These are phyloP conservation scores for Lytechinus variegatus DNA, from an alignment of 35 echinoderm and acorn worm species.

Conservation along the genomic window DNA sequence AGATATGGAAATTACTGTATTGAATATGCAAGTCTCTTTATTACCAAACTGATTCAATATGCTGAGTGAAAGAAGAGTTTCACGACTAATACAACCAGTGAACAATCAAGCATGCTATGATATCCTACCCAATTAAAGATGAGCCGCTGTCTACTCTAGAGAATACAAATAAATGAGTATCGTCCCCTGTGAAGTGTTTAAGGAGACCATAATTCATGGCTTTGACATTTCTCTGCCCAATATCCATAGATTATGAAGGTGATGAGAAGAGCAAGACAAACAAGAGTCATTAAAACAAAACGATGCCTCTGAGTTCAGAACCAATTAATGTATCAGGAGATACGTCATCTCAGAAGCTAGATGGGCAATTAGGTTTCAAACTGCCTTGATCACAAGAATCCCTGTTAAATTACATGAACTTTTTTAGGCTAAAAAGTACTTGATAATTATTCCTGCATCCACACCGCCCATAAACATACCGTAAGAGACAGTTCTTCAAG, in stretches of 20 bases:
- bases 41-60: not conserved
- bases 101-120: not conserved
- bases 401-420: too few species aligned
- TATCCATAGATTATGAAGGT: constrained; percentile 9
- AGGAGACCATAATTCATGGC: not conserved
- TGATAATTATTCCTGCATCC: too few species aligned
- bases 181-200: not conserved
- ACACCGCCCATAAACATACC: too few species aligned
- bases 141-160: not conserved
- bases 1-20: not conserved
- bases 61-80: not conserved
- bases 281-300: not conserved
- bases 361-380: not conserved
- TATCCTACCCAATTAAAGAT: not conserved
- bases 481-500: too few species aligned
- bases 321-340: not conserved
- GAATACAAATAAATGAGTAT: not conserved
- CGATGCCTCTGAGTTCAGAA: not conserved
- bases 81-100: not conserved
- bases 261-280: constrained; percentile 1
- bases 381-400: too few species aligned
- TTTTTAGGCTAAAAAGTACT: too few species aligned
- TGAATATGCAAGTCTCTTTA: not conserved
- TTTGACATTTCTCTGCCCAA: not conserved
- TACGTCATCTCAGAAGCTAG: not conserved